Conservation (phyloP, 37 sponge, comb jelly and placozoan genomes). For the Bolinopsis microptera region DNA sequence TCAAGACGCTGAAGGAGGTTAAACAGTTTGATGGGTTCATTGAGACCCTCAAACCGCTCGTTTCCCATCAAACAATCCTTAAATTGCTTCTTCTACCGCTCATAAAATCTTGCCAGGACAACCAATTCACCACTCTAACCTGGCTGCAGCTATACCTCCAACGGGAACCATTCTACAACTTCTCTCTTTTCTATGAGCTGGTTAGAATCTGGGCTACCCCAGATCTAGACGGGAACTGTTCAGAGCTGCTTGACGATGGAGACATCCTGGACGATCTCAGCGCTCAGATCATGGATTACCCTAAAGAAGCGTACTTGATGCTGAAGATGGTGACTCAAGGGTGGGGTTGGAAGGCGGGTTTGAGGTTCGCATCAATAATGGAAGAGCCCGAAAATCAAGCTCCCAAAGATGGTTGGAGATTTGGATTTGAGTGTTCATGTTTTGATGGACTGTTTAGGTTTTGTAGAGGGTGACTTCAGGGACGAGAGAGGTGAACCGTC, state of each 20-base stretch:
- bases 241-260: not conserved
- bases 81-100: not conserved
- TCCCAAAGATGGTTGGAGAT: not conserved
- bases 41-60: not conserved
- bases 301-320: slow-evolving; percentile 13
- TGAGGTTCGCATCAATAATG: not conserved
- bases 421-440: not conserved
- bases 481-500: not conserved
- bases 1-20: slow-evolving; percentile 2
- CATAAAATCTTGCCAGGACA: not conserved
- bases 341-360: slow-evolving; percentile 34
- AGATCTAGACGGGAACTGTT: not conserved
- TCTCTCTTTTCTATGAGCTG: slow-evolving; percentile 47
- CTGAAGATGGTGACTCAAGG: not conserved
- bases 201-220: slow-evolving; percentile 18
- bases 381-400: not conserved
- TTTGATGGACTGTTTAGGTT: not conserved
- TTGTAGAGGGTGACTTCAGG: not conserved
- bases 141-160: slow-evolving; percentile 1
- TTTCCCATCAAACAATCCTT: not conserved
- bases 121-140: not conserved
- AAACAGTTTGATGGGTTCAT: slow-evolving; percentile 18
- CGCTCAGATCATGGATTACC: not conserved
- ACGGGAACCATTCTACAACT: slow-evolving; percentile 40
- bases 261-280: not conserved